phyloP scores from a whole-genome alignment of 2,888 invertebrate species.

The Trimorus sp. region DNA sequence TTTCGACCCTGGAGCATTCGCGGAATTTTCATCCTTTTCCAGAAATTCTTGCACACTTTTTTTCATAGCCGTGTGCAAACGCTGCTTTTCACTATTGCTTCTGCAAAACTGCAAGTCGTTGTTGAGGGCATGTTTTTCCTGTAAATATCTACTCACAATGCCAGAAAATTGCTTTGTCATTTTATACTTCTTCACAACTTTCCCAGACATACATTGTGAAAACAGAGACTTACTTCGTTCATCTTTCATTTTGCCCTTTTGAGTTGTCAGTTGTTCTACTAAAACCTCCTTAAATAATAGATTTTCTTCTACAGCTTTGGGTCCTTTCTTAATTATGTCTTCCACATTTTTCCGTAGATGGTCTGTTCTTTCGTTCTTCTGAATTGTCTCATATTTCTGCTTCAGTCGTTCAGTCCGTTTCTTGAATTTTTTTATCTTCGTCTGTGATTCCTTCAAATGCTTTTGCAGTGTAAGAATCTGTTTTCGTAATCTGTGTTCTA shows the following conservation, averaged over 20 bases:
- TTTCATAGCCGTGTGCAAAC: constrained; percentile 1
- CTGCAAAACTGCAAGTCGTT: constrained; percentile 20
- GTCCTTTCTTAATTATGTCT: constrained; percentile 26
- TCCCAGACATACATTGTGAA: constrained; percentile 28
- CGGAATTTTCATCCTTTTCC: constrained; percentile 38
- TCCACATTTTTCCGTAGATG: constrained; percentile 16
- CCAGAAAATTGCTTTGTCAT: constrained; percentile 1
- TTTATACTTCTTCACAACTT: constrained; percentile 42
- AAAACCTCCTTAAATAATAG: constrained; percentile 29
- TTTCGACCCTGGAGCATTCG: constrained; percentile 8
- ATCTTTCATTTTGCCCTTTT: constrained; percentile 10
- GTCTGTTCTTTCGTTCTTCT: constrained; percentile 11
- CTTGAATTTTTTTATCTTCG: background rate
- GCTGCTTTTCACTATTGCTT: constrained; percentile 16
- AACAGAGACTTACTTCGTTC: constrained; percentile 33
- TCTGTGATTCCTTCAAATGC: constrained; percentile 7
- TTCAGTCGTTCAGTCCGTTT: constrained; percentile 31
- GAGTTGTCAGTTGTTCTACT: constrained; percentile 15
- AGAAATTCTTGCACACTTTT: constrained; percentile 25
- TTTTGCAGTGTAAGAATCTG: background rate
- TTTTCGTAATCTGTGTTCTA: constrained; percentile 18
- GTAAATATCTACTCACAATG: constrained; percentile 26
- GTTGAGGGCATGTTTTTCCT: constrained; percentile 16
- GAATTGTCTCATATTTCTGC: background rate
- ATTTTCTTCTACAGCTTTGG: constrained; percentile 9